Evolutionary conservation across 2,888 invertebrate species (phyloP).

Genomic region (Tricholauxania praeusta): DNA sequence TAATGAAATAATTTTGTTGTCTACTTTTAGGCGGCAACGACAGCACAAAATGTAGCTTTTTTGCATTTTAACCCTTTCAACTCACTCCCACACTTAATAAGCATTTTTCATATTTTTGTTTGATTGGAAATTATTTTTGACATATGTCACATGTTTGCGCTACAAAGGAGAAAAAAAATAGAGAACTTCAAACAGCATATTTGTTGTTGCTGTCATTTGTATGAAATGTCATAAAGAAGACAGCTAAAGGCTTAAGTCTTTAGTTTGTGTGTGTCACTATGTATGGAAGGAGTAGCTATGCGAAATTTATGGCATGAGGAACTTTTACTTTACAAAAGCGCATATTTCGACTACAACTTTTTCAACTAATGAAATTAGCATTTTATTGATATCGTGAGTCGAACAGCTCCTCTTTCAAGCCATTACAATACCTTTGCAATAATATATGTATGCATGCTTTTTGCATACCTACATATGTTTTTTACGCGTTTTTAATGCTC

Average conservation of each 20-base stretch:
- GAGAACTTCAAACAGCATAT: conserved; percentile 24
- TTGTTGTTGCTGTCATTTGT: conserved; percentile 17
- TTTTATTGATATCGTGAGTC: conserved; percentile 28
- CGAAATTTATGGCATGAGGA: no score
- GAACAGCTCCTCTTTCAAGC: no score
- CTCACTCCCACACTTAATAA: background rate
- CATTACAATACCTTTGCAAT: no score
- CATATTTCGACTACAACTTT: background rate
- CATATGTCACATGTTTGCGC: conserved; percentile 33
- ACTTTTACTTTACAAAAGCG: no score
- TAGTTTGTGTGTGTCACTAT: background rate
- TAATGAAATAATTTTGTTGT: conserved; percentile 43
- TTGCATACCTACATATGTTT: conserved; percentile 41
- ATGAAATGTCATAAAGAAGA: conserved; percentile 21
- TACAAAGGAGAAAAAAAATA: background rate
- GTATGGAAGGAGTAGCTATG: no score
- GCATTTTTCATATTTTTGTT: conserved; percentile 37
- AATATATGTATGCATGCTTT: no score
- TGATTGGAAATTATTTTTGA: conserved; percentile 39
- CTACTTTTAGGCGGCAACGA: conserved; percentile 17
- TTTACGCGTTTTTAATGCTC: conserved; percentile 51
- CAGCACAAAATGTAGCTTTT: background rate
- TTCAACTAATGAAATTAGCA: conserved; percentile 33
- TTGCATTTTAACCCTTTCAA: conserved; percentile 31
- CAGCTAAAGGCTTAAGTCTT: background rate